Percentiles rank a stretch among this genome's conserved stretches.
These are phyloP conservation scores for Papilio helenus DNA, from an alignment of 1,140 invertebrate genomes.

Conservation along the genomic window DNA sequence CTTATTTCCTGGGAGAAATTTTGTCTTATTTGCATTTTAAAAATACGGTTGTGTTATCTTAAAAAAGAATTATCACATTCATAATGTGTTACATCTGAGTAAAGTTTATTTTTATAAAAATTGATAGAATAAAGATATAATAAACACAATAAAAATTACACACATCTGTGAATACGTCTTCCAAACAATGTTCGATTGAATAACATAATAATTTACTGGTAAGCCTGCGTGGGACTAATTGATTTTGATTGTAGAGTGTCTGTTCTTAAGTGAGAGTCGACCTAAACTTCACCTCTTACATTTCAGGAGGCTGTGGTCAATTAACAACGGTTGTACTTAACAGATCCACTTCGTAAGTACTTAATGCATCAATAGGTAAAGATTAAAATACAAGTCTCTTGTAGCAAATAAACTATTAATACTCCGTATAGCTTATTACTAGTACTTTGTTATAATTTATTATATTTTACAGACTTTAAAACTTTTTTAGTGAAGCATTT, in stretches of 20 bases:
- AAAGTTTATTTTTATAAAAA: not conserved
- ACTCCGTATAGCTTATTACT: no score
- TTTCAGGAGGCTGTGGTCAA: not conserved
- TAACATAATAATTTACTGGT: not conserved
- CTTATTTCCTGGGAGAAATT: not conserved
- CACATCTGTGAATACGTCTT: not conserved
- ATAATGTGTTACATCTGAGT: not conserved
- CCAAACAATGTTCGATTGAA: not conserved
- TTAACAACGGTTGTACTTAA: slow-evolving; percentile 6
- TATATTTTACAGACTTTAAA: not conserved
- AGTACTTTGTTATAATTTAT: no score
- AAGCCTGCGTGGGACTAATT: not conserved
- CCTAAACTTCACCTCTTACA: slow-evolving; percentile 5
- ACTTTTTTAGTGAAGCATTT: not conserved
- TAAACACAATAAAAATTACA: no score
- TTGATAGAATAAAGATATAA: not conserved
- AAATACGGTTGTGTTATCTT: not conserved
- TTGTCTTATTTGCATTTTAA: not conserved
- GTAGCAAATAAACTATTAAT: not conserved
- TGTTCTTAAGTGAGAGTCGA: not conserved
- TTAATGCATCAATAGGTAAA: not conserved
- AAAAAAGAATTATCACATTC: not conserved
- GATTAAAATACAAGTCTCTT: not conserved
- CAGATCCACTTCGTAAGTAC: not conserved
- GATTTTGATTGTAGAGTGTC: not conserved